Evolutionary conservation across 2,888 invertebrate genomes (phyloP), one percentile per base, ranked within the genome.

Genomic region (Athripsodes cinereus): DNA sequence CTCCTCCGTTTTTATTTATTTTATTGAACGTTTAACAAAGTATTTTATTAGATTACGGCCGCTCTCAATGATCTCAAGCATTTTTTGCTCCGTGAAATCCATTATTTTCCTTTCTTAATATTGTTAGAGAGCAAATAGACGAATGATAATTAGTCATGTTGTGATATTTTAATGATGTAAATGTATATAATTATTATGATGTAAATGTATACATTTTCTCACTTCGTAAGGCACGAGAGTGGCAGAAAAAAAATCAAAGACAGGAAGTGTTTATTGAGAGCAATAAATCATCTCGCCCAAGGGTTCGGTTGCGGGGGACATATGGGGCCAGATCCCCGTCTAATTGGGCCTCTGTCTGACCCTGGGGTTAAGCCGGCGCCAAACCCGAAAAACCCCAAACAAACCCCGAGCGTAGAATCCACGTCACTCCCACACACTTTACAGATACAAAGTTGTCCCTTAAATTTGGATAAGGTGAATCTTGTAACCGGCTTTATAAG

Each of bases 301-400:
- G 40, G 40, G 59, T 46, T 46, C 26, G 49, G 50, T 49, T 40
- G 40, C 34, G 10, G 48, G 35, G 49, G 21, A 13, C 19, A 47
- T 20, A 20, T 8, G 22, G 48, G 34, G 52, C 18, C n/a, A 31
- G 50, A 53, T 52, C 62, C 60, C 53, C 55, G 53, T 60, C 78
- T 78, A 79, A 79, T 79, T 79, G 78, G 77, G 75, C 72, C 73
- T 70, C 71, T 70, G 69, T 57, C 69, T 69, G 71, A 68, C 69
- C 66, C 60, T 65, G 67, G 69, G 69, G 69, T 72, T 74, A 74
- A 67, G 65, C 58, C 64, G 66, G 65, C 71, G 63, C 63, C 63
- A 62, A 51, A 56, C 48, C 49, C 49, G 20, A 55, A 49, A 47
- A 49, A 49, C 49, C 35, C 49, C 16, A 21, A 50, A 50, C 22